Conservation (phyloP, 2,113 vertebrate genomes). For the Loxodonta africana region DNA sequence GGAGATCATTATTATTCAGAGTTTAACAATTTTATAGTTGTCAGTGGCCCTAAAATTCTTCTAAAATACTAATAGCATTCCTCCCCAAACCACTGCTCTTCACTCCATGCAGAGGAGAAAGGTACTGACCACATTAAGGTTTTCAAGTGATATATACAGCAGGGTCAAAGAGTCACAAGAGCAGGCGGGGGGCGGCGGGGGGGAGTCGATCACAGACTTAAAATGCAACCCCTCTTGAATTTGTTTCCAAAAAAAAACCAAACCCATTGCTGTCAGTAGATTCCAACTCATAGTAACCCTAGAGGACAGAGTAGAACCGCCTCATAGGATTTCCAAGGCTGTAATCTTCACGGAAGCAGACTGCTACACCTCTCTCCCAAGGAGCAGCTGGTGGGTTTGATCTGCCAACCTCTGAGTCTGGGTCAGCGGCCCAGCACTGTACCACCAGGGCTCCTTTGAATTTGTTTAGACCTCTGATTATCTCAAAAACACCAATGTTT, state of each 20-base stretch:
- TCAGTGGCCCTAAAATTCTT: background rate
- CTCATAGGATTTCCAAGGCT: no score
- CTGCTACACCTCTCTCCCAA: no score
- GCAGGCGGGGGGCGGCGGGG: no score
- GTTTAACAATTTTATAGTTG: conserved; percentile 3
- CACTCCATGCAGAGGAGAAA: background rate
- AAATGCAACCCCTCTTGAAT: background rate
- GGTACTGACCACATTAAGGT: background rate
- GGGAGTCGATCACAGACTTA: background rate
- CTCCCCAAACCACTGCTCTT: background rate
- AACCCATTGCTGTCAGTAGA: no score
- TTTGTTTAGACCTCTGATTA: conserved; percentile 24
- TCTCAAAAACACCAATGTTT: background rate
- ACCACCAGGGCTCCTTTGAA: background rate
- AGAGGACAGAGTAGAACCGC: no score
- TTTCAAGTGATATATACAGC: background rate
- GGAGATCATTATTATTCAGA: background rate
- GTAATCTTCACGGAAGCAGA: no score
- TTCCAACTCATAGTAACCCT: no score
- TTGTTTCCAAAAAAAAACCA: no score
- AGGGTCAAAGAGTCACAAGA: background rate
- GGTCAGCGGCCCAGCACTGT: no score
- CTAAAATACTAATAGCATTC: background rate
- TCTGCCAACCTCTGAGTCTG: no score
- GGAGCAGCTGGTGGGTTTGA: no score